Evolutionary conservation across 2,888 invertebrate genomes (phyloP).

Genomic region (Mactromeris polynyma): DNA sequence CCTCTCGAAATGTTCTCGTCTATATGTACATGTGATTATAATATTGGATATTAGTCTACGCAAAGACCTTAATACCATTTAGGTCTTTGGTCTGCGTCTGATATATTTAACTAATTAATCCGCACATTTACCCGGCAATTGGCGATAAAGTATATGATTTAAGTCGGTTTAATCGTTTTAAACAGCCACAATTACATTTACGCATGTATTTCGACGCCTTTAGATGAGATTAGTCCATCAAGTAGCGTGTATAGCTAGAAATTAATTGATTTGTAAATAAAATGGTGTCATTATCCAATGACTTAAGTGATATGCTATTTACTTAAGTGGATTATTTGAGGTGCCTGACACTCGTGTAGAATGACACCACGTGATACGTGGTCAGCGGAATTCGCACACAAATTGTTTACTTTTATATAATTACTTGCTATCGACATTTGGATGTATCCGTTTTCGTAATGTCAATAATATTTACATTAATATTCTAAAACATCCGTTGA

Average conservation of each 20-base stretch:
- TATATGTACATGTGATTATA: too few relatives aligned
- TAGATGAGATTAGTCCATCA: background rate
- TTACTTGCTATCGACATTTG: background rate
- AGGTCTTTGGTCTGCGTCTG: too few relatives aligned
- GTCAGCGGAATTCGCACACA: background rate
- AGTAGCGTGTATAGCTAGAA: background rate
- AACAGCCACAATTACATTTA: too few relatives aligned
- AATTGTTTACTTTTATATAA: background rate
- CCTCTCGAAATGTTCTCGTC: too few relatives aligned
- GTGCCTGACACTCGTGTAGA: background rate
- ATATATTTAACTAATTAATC: too few relatives aligned
- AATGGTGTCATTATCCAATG: background rate
- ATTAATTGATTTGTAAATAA: slow-evolving; percentile 11
- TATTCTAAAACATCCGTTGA: too few relatives aligned
- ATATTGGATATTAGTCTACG: too few relatives aligned
- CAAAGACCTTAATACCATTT: too few relatives aligned
- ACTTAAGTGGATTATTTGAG: background rate
- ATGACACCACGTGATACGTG: background rate
- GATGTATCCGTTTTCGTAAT: too few relatives aligned
- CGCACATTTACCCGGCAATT: background rate
- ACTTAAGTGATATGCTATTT: background rate
- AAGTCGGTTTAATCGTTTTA: too few relatives aligned
- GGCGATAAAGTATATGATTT: background rate
- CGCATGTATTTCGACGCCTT: too few relatives aligned
- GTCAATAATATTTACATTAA: too few relatives aligned